These are phyloP conservation scores for Orientallactaga bullata DNA, from an alignment of 2,113 vertebrate genomes.

Conservation along the genomic window DNA sequence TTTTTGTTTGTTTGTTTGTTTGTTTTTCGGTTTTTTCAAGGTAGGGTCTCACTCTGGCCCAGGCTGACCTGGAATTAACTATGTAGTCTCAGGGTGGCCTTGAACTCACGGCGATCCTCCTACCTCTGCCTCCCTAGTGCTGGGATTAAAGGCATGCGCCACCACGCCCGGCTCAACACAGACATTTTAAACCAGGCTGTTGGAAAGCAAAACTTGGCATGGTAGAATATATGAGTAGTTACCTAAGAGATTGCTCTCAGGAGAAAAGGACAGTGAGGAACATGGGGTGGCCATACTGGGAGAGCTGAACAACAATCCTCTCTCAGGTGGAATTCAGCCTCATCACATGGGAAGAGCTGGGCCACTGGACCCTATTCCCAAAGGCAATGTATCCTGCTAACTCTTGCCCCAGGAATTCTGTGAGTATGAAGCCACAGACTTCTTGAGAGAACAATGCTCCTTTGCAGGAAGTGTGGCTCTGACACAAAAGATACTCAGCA, in stretches of 20 bases:
- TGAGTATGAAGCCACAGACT: not conserved
- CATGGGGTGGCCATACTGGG: not conserved
- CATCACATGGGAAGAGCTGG: not conserved
- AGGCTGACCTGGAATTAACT: too few species aligned
- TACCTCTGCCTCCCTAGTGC: too few species aligned
- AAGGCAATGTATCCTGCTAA: not conserved
- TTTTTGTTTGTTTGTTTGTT: too few species aligned
- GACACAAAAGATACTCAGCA: not conserved
- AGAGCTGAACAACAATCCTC: not conserved
- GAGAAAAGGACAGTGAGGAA: not conserved
- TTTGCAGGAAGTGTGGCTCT: not conserved
- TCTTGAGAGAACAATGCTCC: not conserved
- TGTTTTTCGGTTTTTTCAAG: too few species aligned
- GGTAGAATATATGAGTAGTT: not conserved
- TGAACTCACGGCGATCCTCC: too few species aligned
- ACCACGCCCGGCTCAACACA: too few species aligned
- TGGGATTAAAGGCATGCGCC: too few species aligned
- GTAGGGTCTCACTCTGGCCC: too few species aligned
- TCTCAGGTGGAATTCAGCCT: not conserved
- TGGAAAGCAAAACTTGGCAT: not conserved
- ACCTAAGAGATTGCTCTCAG: not conserved
- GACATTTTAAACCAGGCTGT: not conserved
- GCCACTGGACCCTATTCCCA: not conserved
- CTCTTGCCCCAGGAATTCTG: not conserved
- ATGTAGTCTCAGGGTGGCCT: too few species aligned